Evolutionary conservation across 2,113 vertebrate species (phyloP), one percentile per base, ranked within the genome.

Genomic region (Danionella cerebrum): DNA sequence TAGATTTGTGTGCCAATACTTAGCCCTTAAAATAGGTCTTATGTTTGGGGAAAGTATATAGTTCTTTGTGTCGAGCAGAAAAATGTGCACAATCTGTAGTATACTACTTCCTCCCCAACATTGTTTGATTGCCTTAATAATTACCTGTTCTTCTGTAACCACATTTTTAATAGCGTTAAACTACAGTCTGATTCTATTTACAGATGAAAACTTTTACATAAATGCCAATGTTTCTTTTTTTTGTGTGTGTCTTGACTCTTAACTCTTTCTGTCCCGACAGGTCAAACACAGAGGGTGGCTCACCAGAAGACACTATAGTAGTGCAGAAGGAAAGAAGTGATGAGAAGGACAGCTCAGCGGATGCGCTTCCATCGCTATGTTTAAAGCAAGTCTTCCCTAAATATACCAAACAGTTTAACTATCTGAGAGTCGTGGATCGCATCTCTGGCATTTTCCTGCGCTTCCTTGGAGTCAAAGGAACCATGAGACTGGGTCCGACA

Each of bases 311-410:
- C 1, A 84, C 89, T 21, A 70, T 72, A 13, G 13, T 48, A 1
- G 70, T 59, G 6, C 83, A 86, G 6, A 44, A 53, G 0, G 72
- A n/a, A n/a, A n/a, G 77, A 21, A 25, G 69, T 0, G 67, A 68
- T 0, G 78, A 79, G 35, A 74, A 70, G 60, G 70, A 64, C 16
- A 52, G 67, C 6, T 78, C 74, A 2, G 80, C 80, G 5, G 70
- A 65, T 1, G 68, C 65, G 0, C 81, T 92, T 57, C 93, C 94
- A 11, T 89, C 94, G 1, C 80, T 92, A 8, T 97, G 91, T 73
- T 90, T 98, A 77, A 98, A 97, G 81, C 92, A 97, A 81, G 94
- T 99, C 39, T 98, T 95, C 73, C 96, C 96, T 44, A 98, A 97
- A 69, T 98, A 97, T 2, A 87, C 90, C 25, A 92, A 89, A 76